Base-by-base conservation (phyloP, 2,797 vertebrate species). In the Enteromius viviparus region DNA sequence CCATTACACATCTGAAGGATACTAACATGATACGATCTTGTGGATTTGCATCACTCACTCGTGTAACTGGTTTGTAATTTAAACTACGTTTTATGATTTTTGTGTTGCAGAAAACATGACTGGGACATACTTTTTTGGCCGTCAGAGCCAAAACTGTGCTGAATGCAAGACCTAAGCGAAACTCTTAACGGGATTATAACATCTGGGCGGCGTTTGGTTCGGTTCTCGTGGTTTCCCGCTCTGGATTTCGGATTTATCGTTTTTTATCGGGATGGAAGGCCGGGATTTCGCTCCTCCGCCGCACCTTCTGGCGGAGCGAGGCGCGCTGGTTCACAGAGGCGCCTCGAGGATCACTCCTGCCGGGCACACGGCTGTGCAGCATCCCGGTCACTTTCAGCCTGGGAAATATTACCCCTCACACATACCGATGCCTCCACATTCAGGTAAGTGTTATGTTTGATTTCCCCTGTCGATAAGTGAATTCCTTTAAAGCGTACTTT, bases 241-340 rank as follows among this genome's bases (percentile, higher is more conserved):
- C 91, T 89, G 92, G 92, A 93, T 93, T 88, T 94, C 89, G 94
- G 93, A 94, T 94, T 95, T 95, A 94, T 91, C 91, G 88, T 34
- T 90, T 92, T 89, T 91, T 88, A 87, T 89, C 93, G 93, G 93
- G 89, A 98, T 98, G 97, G 97, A 98, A 94, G 97, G 96, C 94
- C 96, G 97, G 90, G 97, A 98, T 90, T 98, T 97, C 89, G 96
- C 96, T 79, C 95, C 96, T 87, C 97, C 96, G 93, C 96, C 97
- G 90, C 97, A 96, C 94, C 95, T 98, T 91, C 93, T 97, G 90
- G 92, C 96, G 76, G 97, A 98, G 91, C 96, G 96, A 91, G 95
- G 95, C 91, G 93, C 95, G 91, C 86, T 96, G 92, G 95, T 95
- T 89, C 97, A 97, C 92, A 94, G 96, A 92, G 93, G 95, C 89